Conservation (phyloP, 1,140 invertebrate species). For the Trichonephila inaurata region DNA sequence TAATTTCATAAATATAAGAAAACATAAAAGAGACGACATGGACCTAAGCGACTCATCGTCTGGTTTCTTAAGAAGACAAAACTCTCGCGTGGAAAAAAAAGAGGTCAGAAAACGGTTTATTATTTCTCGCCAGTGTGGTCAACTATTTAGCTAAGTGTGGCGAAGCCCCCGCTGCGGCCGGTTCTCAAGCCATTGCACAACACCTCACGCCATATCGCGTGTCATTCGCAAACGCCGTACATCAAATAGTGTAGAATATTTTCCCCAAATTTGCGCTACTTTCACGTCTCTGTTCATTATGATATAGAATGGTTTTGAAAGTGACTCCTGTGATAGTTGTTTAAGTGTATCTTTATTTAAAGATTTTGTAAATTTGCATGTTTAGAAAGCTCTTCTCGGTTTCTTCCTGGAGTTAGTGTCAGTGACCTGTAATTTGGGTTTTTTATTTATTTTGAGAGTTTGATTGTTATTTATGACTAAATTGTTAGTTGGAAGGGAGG, state of each 20-base stretch:
- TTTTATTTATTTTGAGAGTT: no score
- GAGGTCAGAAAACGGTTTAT: slow-evolving; percentile 26
- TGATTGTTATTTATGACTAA: no score
- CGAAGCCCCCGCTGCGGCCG: background rate
- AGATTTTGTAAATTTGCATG: background rate
- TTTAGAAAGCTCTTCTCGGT: background rate
- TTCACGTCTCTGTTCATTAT: background rate
- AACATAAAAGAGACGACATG: no score
- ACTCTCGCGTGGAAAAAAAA: background rate
- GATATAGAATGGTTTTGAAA: background rate
- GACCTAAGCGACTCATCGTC: background rate
- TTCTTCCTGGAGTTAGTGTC: background rate
- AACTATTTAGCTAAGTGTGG: background rate
- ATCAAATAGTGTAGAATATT: background rate
- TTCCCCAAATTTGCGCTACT: background rate
- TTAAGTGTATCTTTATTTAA: background rate
- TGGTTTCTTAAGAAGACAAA: background rate
- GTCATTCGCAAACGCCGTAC: background rate
- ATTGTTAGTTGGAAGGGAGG: no score
- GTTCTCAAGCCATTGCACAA: background rate
- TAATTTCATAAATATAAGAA: no score
- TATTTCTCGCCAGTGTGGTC: background rate
- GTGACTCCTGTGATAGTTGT: background rate
- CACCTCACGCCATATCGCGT: background rate
- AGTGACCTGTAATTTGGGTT: background rate